Evolutionary conservation across 2,113 vertebrate species (phyloP).

Genomic region (Pterocles gutturalis): DNA sequence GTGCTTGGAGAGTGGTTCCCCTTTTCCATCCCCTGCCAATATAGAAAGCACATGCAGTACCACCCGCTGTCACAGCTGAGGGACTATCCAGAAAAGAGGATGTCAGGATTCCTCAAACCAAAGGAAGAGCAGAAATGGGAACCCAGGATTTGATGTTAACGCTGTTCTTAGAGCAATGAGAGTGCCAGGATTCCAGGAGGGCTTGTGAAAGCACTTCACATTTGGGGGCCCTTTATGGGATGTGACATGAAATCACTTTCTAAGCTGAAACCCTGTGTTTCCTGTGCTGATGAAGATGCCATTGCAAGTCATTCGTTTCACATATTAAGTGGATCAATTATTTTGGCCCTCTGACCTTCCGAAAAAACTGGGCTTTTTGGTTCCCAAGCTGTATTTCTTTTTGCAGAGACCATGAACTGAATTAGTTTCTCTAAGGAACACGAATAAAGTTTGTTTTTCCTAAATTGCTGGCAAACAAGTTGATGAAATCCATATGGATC

Average conservation of each 20-base stretch:
- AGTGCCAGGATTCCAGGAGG: not conserved
- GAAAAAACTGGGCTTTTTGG: not conserved
- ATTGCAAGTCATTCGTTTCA: conserved; percentile 5
- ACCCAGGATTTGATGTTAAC: not conserved
- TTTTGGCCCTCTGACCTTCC: conserved; percentile 38
- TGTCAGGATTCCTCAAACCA: not conserved
- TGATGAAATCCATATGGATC: conserved; percentile 71
- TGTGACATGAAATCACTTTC: not conserved
- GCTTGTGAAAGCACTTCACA: not conserved
- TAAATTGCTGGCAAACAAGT: conserved; percentile 65
- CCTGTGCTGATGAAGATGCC: conserved; percentile 3
- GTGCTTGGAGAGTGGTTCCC: not conserved
- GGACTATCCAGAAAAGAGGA: not conserved
- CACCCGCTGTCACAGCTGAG: not conserved
- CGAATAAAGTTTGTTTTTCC: conserved; percentile 66
- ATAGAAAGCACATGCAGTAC: not conserved
- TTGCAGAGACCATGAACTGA: not conserved
- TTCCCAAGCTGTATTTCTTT: conserved; percentile 30
- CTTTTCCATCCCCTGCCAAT: not conserved
- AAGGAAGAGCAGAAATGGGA: not conserved
- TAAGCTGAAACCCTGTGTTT: not conserved
- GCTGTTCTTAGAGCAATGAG: not conserved
- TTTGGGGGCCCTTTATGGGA: not conserved
- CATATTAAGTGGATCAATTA: conserved; percentile 16
- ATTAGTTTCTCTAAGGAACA: conserved; percentile 50